phyloP scores from a whole-genome alignment of 2,113 vertebrate genomes.

The Irena cyanogastra region DNA sequence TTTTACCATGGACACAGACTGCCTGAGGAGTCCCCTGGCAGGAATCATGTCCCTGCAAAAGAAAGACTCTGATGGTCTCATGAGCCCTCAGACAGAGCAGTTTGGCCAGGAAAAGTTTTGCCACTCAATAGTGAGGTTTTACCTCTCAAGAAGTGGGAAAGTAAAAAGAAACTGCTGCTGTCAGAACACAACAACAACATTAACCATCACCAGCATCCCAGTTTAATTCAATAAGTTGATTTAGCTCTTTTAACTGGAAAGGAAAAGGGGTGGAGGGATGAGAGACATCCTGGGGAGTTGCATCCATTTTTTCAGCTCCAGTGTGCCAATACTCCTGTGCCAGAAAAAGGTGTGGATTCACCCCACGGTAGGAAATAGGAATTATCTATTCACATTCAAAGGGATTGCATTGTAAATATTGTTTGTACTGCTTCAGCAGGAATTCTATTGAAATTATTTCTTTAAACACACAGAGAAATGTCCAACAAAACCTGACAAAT shows the following conservation, averaged over 20 bases:
- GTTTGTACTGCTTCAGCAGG: background rate
- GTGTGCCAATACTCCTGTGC: too few relatives aligned
- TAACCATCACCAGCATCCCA: background rate
- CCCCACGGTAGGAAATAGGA: background rate
- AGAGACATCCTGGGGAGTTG: background rate
- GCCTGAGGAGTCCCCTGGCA: background rate
- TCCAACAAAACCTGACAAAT: background rate
- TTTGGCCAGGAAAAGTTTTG: background rate
- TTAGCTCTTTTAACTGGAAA: background rate
- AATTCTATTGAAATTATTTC: background rate
- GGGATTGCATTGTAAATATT: background rate
- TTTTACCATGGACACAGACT: too few relatives aligned
- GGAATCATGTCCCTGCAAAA: background rate
- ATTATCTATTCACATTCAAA: background rate
- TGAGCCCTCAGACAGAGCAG: fast-evolving
- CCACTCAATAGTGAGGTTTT: fast-evolving
- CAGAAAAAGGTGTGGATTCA: background rate
- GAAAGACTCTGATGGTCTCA: background rate
- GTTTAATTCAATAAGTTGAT: background rate
- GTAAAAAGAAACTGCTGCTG: background rate
- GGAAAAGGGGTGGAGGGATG: background rate
- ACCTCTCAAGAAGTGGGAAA: background rate
- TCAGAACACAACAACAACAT: background rate
- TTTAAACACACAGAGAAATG: fast-evolving
- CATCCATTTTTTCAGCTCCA: background rate